Evolutionary conservation across 2,113 vertebrate genomes (phyloP), one percentile per base, ranked within the genome.

Genomic region (Polypterus senegalus): DNA sequence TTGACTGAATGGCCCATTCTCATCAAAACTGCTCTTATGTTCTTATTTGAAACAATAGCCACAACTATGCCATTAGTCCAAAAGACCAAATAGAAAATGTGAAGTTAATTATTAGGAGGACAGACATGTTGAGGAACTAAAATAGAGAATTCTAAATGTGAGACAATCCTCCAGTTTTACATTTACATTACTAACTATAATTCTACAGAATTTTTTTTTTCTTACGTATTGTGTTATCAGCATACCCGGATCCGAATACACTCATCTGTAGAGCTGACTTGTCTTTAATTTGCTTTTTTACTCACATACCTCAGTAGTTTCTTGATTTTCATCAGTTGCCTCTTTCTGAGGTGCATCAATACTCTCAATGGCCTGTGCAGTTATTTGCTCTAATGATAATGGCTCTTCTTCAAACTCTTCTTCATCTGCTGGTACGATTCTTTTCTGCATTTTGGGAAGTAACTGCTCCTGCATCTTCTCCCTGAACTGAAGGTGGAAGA

Each of bases 401-500:
- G 62, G 62, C 52, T 86, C 74, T 54, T 91, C 83, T 7, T 63
- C 54, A 4, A 49, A 51, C 27, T 91, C 86, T 5, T 79, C 77
- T 46, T 91, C 88, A 73, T 81, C 86, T 57, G 81, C 63, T 3
- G 69, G 70, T 47, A 77, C 79, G 62, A 91, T 66, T 48, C 63
- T 82, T 62, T 63, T 74, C 76, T 84, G 83, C 9, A 85, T 91
- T 85, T 92, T 97, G 57, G 82, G 70, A 65, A 92, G 72, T 67
- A 98, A 69, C 63, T 89, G 66, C 81, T 87, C 90, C 71, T 97
- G 94, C 9, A 99, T 83, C 53, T 75, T 74, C 73, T 97, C 91
- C 57, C 88, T 83, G 76, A 93, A 96, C 6, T 97, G 92, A 74
- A 98, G 87, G 63, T 97, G 87, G 68, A 99, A 97, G 65, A 99